phyloP scores from a whole-genome alignment of 2,113 vertebrate genomes.

The Clarias batrachus region DNA sequence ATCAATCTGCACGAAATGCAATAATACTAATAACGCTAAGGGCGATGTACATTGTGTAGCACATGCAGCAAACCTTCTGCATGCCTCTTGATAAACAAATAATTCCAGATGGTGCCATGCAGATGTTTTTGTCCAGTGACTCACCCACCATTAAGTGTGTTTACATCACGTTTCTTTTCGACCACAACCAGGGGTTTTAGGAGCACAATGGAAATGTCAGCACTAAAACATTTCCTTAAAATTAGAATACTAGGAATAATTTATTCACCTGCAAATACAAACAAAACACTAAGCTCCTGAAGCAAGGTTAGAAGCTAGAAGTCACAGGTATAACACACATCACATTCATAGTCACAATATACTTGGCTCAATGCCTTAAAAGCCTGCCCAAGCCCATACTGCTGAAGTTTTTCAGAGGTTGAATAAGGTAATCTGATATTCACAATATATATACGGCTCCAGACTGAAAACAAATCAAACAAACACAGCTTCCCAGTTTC shows the following conservation, averaged over 20 bases:
- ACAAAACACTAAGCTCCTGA: not conserved
- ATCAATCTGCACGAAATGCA: constrained; percentile 26
- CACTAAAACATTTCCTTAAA: not conserved
- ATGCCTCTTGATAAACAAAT: not conserved
- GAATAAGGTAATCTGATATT: not conserved
- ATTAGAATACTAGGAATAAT: not conserved
- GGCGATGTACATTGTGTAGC: not conserved
- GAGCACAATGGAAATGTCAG: not conserved
- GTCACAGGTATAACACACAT: not conserved
- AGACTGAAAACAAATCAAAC: not conserved
- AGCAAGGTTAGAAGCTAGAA: not conserved
- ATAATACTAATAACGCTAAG: constrained; percentile 4
- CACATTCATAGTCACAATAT: not conserved
- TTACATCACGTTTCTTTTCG: not conserved
- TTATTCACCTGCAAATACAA: not conserved
- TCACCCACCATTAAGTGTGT: constrained; percentile 16
- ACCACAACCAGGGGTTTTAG: not conserved
- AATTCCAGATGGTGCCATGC: constrained; percentile 27
- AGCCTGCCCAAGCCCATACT: not conserved
- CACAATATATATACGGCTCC: not conserved
- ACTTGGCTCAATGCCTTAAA: not conserved
- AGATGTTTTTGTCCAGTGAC: constrained; percentile 22
- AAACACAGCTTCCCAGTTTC: not conserved
- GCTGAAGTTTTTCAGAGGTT: not conserved
- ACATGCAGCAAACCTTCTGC: not conserved